Evolutionary conservation across 2,888 invertebrate species (phyloP).

Genomic region (Acrobasis repandana): DNA sequence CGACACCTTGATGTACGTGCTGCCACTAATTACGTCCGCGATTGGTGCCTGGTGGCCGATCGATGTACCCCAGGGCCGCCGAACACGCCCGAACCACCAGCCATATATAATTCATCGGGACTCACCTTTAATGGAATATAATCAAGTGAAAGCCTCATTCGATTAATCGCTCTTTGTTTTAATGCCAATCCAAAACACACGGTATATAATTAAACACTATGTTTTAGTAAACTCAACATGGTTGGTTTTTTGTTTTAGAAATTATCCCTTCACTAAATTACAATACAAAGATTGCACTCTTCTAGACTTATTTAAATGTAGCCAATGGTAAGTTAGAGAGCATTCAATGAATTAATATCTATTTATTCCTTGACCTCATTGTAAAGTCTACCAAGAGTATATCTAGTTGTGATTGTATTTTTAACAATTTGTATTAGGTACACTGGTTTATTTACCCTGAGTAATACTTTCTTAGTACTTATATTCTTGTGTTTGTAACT

Average conservation of each 20-base stretch:
- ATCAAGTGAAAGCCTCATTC: slow-evolving; percentile 63
- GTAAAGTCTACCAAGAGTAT: slow-evolving; percentile 2
- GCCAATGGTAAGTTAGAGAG: slow-evolving; percentile 21
- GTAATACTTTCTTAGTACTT: slow-evolving; percentile 48
- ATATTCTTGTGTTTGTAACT: slow-evolving; percentile 60
- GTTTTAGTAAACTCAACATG: slow-evolving; percentile 32
- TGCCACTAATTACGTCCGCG: slow-evolving; percentile 44
- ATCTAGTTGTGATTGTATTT: slow-evolving; percentile 17
- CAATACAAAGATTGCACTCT: slow-evolving; percentile 18
- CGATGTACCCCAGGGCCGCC: slow-evolving; percentile 55
- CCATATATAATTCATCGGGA: slow-evolving; percentile 52
- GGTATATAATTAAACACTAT: slow-evolving; percentile 29
- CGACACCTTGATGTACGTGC: slow-evolving; percentile 38
- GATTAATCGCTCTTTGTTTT: slow-evolving; percentile 64
- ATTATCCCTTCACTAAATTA: slow-evolving; percentile 1
- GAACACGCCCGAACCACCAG: slow-evolving; percentile 52
- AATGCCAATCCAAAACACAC: slow-evolving; percentile 48
- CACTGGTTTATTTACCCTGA: slow-evolving; percentile 38
- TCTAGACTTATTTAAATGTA: slow-evolving; percentile 18
- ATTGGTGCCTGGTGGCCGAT: slow-evolving; percentile 42
- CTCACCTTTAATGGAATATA: slow-evolving; percentile 61
- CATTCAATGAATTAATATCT: neutral
- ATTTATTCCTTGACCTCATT: slow-evolving; percentile 7
- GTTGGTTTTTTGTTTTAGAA: slow-evolving; percentile 16
- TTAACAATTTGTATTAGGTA: slow-evolving; percentile 17